Conservation (phyloP, 2,888 invertebrate genomes). For the Pammene fasciana region DNA sequence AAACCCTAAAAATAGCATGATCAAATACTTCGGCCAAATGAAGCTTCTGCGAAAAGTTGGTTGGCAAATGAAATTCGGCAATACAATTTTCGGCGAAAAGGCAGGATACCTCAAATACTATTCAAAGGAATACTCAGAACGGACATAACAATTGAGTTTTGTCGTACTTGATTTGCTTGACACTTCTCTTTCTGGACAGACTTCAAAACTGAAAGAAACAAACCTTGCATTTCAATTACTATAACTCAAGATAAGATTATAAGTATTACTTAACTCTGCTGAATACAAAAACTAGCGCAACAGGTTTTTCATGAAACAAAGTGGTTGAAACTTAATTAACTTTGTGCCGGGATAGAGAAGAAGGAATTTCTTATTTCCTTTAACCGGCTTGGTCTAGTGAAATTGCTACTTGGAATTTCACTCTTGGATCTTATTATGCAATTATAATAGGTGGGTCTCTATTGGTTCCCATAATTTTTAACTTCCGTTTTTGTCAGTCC, state of each 20-base stretch:
- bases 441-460: conserved; percentile 10
- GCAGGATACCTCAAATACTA: too few relatives aligned
- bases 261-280: background rate
- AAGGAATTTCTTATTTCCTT: conserved; percentile 40
- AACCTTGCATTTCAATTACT: conserved; percentile 6
- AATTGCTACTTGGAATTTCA: conserved; percentile 23
- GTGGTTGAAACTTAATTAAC: conserved; percentile 44
- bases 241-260: conserved; percentile 12
- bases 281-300: conserved; percentile 27
- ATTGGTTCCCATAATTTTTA: too few relatives aligned
- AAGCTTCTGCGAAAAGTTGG: too few relatives aligned
- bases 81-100: too few relatives aligned
- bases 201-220: background rate
- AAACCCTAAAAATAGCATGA: too few relatives aligned
- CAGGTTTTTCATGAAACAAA: conserved; percentile 44
- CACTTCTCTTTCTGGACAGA: background rate
- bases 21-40: too few relatives aligned
- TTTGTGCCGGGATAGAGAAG: conserved; percentile 36
- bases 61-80: too few relatives aligned
- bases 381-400: conserved; percentile 27
- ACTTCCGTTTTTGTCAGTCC: too few relatives aligned
- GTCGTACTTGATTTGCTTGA: too few relatives aligned
- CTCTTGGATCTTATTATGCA: conserved; percentile 12
- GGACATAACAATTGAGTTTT: too few relatives aligned
- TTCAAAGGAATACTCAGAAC: too few relatives aligned